A percentile compares a stretch with the other conserved stretches of the same genome.
Evolutionary conservation across 2,113 vertebrate genomes (phyloP).

Genomic region (Ginglymostoma cirratum): DNA sequence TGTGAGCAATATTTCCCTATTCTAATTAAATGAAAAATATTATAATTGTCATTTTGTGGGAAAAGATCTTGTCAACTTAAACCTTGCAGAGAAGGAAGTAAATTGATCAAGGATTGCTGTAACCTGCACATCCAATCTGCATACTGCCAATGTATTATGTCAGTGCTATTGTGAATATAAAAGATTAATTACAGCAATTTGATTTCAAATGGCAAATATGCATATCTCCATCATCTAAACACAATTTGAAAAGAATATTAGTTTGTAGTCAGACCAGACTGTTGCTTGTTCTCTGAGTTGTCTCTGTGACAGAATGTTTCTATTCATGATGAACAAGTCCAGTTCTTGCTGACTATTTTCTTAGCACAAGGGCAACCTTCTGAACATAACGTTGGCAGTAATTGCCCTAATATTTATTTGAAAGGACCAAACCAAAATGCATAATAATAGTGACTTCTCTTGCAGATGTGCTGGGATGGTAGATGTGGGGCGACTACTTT

Average conservation of each 20-base stretch:
- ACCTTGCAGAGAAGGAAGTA: neutral
- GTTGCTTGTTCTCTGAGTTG: neutral
- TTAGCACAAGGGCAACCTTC: neutral
- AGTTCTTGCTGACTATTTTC: neutral
- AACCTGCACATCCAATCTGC: neutral
- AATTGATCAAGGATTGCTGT: neutral
- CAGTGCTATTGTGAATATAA: neutral
- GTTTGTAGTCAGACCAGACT: neutral
- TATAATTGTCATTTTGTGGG: neutral
- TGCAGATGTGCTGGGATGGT: neutral
- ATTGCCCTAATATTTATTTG: neutral
- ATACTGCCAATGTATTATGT: neutral
- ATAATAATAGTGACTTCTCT: neutral
- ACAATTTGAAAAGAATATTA: neutral
- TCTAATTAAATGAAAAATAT: neutral
- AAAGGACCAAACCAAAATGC: neutral
- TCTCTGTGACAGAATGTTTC: neutral
- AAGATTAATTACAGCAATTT: neutral
- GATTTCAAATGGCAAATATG: neutral
- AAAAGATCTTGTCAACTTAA: neutral
- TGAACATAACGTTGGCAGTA: neutral
- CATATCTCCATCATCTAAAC: neutral
- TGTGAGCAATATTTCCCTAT: neutral
- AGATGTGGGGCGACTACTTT: neutral
- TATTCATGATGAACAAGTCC: neutral